Evolutionary conservation across 2,113 vertebrate genomes (phyloP).

Genomic region (Aspiorhynchus laticeps): DNA sequence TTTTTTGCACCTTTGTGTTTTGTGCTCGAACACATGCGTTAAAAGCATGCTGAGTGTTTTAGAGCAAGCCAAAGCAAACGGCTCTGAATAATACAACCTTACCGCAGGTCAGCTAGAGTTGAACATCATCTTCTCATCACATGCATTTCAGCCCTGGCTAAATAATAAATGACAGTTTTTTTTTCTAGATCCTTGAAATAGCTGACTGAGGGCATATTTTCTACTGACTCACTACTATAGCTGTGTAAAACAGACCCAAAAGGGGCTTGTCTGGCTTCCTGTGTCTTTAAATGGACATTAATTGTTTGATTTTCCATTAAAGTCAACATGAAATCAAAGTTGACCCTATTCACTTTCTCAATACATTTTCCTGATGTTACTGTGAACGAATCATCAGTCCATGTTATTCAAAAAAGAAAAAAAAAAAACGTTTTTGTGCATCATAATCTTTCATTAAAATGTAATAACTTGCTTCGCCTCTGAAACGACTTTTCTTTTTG

Average conservation of each 20-base stretch:
- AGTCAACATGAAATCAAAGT: conserved; percentile 5
- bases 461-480: not conserved
- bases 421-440: not conserved
- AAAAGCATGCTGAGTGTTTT: conserved; percentile 76
- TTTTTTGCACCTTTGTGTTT: conserved; percentile 3
- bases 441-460: conserved; percentile 16
- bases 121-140: conserved; percentile 84
- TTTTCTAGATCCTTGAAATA: conserved; percentile 71
- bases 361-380: not conserved
- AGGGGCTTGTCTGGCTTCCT: not conserved
- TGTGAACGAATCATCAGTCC: not conserved
- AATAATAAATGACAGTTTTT: conserved; percentile 78
- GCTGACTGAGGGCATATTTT: conserved; percentile 71
- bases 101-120: conserved; percentile 79
- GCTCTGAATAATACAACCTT: conserved; percentile 71
- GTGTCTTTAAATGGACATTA: not conserved
- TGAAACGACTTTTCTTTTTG: not conserved
- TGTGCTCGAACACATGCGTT: conserved; percentile 63
- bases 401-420: not conserved
- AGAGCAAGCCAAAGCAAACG: conserved; percentile 64
- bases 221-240: conserved; percentile 71
- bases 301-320: not conserved
- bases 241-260: conserved; percentile 50
- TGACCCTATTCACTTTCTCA: not conserved
- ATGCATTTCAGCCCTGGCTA: conserved; percentile 78